phyloP scores from a whole-genome alignment of 1,140 invertebrate genomes.

The Theocolax elegans region DNA sequence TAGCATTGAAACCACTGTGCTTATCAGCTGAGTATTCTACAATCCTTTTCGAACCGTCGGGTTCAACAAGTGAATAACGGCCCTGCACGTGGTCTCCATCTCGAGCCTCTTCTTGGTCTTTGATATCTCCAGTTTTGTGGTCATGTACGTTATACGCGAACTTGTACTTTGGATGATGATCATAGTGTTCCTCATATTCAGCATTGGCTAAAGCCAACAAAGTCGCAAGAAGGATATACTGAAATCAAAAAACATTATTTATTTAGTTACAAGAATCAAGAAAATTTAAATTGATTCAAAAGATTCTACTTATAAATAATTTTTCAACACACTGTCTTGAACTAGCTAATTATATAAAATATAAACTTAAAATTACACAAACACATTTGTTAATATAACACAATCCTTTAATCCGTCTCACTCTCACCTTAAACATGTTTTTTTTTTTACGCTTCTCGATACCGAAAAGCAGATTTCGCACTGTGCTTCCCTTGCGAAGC shows the following conservation, averaged over 20 bases:
- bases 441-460: too few species aligned
- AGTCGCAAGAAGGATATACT: constrained; percentile 60
- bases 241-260: constrained; percentile 14
- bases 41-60: constrained; percentile 49
- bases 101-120: constrained; percentile 46
- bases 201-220: constrained; percentile 64
- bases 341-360: too few species aligned
- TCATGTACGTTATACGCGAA: constrained; percentile 48
- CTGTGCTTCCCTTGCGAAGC: neutral
- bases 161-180: constrained; percentile 44
- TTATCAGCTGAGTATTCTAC: constrained; percentile 60
- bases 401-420: too few species aligned
- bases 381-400: neutral
- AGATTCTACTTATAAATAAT: too few species aligned
- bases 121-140: constrained; percentile 54
- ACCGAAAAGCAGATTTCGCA: neutral
- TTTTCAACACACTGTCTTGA: too few species aligned
- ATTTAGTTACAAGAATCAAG: too few species aligned
- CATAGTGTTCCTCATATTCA: constrained; percentile 47
- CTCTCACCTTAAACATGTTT: constrained; percentile 22
- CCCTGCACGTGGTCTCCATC: constrained; percentile 46
- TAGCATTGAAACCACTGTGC: constrained; percentile 59
- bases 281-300: too few species aligned
- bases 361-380: too few species aligned
- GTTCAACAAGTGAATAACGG: constrained; percentile 48